A percentile compares a stretch with the other conserved stretches of the same genome.
Conservation (phyloP, 2,797 vertebrate genomes). For the Sebastes trivittatus region DNA sequence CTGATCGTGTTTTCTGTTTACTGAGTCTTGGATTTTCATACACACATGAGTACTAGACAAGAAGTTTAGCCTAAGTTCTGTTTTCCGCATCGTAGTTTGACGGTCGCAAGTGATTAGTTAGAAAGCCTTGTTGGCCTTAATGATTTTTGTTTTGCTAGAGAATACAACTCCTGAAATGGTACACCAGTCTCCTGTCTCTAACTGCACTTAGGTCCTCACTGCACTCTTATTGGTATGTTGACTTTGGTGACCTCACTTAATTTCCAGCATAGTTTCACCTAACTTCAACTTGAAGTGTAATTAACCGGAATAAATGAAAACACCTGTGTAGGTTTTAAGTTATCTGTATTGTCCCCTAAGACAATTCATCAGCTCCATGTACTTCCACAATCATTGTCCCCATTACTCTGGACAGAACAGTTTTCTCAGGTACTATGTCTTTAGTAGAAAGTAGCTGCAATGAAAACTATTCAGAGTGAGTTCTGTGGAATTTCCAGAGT, state of each 20-base stretch:
- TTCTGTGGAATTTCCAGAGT: not conserved
- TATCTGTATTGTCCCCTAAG: not conserved
- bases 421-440: not conserved
- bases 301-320: slow-evolving; percentile 1
- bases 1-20: accelerated
- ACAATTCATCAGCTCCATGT: not conserved
- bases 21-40: too few relatives aligned
- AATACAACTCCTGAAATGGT: not conserved
- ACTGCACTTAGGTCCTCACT: not conserved
- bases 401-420: not conserved
- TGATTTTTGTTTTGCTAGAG: not conserved
- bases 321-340: not conserved
- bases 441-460: not conserved
- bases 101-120: not conserved
- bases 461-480: not conserved
- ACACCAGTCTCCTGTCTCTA: not conserved
- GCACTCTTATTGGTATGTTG: not conserved
- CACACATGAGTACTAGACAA: too few relatives aligned
- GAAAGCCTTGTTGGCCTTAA: not conserved
- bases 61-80: too few relatives aligned
- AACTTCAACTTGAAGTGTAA: not conserved
- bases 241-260: not conserved
- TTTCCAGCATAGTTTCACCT: not conserved
- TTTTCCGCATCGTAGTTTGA: too few relatives aligned
- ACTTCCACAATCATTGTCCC: not conserved